phyloP scores from a whole-genome alignment of 2,797 vertebrate species.

The Epinephelus awoara region DNA sequence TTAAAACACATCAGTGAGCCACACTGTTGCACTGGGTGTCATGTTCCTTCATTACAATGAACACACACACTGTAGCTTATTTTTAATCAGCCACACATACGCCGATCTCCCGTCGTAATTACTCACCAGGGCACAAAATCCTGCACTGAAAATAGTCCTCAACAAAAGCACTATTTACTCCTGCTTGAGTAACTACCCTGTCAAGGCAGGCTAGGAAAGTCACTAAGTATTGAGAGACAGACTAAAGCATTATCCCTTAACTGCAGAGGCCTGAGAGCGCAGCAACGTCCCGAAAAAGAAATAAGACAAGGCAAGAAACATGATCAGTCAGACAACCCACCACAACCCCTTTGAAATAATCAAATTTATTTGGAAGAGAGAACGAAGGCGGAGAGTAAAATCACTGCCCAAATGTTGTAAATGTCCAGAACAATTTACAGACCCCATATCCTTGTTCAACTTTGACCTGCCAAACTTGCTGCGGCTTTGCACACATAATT shows the following conservation, averaged over 20 bases:
- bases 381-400: not conserved
- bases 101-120: not conserved
- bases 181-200: not conserved
- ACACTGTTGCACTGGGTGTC: not conserved
- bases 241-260: slow-evolving; percentile 11
- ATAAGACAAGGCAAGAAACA: not conserved
- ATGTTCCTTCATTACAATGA: slow-evolving; percentile 5
- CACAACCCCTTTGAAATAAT: not conserved
- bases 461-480: not conserved
- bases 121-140: not conserved
- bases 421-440: not conserved
- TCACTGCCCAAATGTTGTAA: not conserved
- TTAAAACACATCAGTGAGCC: not conserved
- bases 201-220: not conserved
- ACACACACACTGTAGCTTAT: not conserved
- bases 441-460: not conserved
- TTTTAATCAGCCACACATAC: slow-evolving; percentile 1
- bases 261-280: slow-evolving; percentile 10
- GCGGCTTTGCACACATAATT: no score
- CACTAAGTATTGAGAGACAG: not conserved
- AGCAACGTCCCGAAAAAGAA: not conserved
- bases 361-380: not conserved
- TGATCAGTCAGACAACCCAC: not conserved
- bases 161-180: not conserved
- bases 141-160: not conserved